Evolutionary conservation across 1,140 invertebrate species (phyloP).

Genomic region (Drosophila virilis): DNA sequence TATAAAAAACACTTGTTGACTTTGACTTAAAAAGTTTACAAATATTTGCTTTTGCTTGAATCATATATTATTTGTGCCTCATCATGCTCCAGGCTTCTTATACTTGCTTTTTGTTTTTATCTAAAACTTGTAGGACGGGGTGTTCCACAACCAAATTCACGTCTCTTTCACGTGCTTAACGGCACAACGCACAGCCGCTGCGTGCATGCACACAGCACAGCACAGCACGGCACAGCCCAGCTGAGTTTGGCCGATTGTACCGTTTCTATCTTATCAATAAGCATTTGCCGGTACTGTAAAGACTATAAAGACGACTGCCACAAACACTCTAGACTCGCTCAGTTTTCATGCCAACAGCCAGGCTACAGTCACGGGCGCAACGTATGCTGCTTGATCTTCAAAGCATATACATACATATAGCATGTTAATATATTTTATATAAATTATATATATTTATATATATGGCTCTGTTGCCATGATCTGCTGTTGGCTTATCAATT

Average conservation of each 20-base stretch:
- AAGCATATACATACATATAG: not conserved
- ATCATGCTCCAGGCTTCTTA: not conserved
- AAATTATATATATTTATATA: conserved; percentile 3
- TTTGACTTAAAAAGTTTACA: conserved; percentile 10
- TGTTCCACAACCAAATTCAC: conserved; percentile 49
- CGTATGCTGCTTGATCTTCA: conserved; percentile 18
- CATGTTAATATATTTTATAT: not conserved
- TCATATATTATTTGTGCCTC: conserved; percentile 2
- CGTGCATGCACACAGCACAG: conserved; percentile 53
- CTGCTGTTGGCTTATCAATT: conserved; percentile 1
- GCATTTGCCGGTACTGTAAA: not conserved
- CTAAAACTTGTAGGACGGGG: conserved; percentile 10
- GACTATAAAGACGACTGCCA: not conserved
- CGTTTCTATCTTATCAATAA: conserved; percentile 33
- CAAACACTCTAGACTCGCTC: conserved; percentile 9
- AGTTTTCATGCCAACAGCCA: conserved; percentile 29
- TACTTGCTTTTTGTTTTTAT: conserved; percentile 9
- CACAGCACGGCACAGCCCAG: not conserved
- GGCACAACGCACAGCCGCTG: conserved; percentile 43
- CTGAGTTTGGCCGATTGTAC: conserved; percentile 31
- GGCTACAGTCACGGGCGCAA: conserved; percentile 31
- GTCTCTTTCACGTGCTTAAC: conserved; percentile 56
- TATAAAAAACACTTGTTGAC: conserved; percentile 5
- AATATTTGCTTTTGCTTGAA: conserved; percentile 24
- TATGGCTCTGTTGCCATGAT: conserved; percentile 9